Conservation (phyloP, 2,113 vertebrate genomes). For the Sula dactylatra region DNA sequence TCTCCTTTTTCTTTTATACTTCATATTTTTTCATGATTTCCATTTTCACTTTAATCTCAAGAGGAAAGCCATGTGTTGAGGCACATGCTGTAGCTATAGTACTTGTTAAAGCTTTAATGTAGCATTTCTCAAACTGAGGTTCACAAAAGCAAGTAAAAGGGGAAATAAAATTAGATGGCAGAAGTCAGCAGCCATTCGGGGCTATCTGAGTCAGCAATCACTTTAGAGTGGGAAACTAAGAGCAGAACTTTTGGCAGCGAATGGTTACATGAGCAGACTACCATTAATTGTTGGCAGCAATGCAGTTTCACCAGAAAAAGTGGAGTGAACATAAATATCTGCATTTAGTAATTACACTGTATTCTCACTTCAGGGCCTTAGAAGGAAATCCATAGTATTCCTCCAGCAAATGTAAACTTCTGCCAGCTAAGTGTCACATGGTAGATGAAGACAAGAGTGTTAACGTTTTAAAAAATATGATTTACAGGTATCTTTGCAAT, state of each 20-base stretch:
- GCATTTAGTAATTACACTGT: neutral
- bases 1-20: neutral
- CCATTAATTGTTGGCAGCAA: neutral
- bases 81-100: neutral
- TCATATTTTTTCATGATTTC: neutral
- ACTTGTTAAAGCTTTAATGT: neutral
- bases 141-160: neutral
- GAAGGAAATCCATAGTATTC: neutral
- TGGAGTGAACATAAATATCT: neutral
- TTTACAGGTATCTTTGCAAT: neutral
- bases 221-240: neutral
- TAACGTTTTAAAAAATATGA: neutral
- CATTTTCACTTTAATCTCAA: conserved; percentile 39
- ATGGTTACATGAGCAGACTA: neutral
- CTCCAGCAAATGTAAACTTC: neutral
- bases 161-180: neutral
- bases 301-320: neutral
- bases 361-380: neutral
- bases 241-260: neutral
- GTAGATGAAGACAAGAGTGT: neutral
- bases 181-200: neutral
- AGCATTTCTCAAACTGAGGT: neutral
- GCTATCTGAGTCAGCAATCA: neutral
- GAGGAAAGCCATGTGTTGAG: neutral
- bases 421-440: neutral